Percentiles rank a stretch among this genome's conserved stretches.
These are phyloP conservation scores for Myzus persicae DNA, from an alignment of 1,140 invertebrate species.

Conservation along the genomic window DNA sequence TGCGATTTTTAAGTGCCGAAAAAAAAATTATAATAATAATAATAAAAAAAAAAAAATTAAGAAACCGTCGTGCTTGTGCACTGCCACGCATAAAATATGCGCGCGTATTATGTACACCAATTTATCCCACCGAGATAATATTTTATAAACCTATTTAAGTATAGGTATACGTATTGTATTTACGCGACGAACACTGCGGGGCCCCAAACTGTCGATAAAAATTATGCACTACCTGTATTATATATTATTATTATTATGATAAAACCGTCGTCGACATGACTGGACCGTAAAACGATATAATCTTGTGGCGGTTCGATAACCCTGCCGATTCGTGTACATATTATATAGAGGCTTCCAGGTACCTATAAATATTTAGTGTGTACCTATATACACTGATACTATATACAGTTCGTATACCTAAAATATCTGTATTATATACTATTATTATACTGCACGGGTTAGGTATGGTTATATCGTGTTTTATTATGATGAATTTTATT, in stretches of 20 bases:
- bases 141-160: neutral
- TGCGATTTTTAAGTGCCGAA: neutral
- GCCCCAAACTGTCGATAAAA: constrained; percentile 23
- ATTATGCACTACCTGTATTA: constrained; percentile 5
- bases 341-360: neutral
- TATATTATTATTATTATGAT: neutral
- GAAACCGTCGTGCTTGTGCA: neutral
- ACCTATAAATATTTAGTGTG: constrained; percentile 13
- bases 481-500: neutral
- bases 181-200: neutral
- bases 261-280: neutral
- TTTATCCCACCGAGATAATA: neutral
- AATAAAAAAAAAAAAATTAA: neutral
- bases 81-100: neutral
- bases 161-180: neutral
- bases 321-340: neutral
- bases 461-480: neutral
- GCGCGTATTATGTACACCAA: neutral
- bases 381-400: neutral
- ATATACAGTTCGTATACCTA: neutral
- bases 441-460: neutral
- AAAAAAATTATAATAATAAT: constrained; percentile 5
- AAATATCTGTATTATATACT: neutral
- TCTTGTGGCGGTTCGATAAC: constrained; percentile 39
- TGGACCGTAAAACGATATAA: constrained; percentile 22